Evolutionary conservation across 1,140 invertebrate genomes (phyloP).

Genomic region (Panulirus ornatus): DNA sequence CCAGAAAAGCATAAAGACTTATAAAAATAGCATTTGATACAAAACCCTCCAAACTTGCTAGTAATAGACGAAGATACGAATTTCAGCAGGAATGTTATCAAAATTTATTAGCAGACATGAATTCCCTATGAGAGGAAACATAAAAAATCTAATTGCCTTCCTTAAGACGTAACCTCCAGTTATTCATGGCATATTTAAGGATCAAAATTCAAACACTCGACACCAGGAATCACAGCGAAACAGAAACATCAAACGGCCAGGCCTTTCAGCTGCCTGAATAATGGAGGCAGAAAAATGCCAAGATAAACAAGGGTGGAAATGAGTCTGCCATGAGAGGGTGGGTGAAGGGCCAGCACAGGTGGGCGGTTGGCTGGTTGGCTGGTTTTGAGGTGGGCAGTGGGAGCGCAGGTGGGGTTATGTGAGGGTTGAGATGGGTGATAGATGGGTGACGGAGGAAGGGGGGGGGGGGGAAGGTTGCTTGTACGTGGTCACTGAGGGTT

Average conservation of each 20-base stretch:
- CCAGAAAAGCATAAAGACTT: too few relatives aligned
- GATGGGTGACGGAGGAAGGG: too few relatives aligned
- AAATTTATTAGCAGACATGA: neutral
- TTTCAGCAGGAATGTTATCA: neutral
- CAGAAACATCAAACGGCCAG: neutral
- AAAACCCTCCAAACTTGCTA: neutral
- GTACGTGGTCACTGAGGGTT: too few relatives aligned
- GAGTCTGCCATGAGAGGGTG: neutral
- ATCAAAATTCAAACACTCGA: neutral
- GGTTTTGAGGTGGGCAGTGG: neutral
- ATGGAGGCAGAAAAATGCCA: neutral
- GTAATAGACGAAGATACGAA: neutral
- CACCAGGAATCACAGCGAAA: neutral
- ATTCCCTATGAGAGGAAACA: neutral
- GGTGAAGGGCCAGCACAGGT: neutral
- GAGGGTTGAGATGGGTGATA: too few relatives aligned
- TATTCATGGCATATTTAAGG: neutral
- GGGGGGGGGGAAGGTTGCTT: too few relatives aligned
- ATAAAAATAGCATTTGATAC: too few relatives aligned
- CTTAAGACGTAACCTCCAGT: too few relatives aligned
- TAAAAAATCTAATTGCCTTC: neutral
- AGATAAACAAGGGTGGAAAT: neutral
- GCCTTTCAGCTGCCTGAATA: neutral
- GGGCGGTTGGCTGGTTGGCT: too few relatives aligned
- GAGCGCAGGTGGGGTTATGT: too few relatives aligned